phyloP scores from a whole-genome alignment of 1,140 invertebrate genomes.

The Solen grandis region DNA sequence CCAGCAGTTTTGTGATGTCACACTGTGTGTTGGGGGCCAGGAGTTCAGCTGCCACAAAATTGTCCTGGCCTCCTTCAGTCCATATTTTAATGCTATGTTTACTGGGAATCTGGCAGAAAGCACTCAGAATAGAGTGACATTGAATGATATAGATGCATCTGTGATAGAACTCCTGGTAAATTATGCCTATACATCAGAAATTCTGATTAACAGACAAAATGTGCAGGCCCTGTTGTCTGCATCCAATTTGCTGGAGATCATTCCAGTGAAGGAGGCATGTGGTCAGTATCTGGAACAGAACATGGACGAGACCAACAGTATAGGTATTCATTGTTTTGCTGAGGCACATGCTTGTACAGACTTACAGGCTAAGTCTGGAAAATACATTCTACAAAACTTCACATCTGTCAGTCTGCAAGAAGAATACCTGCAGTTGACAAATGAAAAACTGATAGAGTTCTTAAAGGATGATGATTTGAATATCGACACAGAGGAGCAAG shows the following conservation, averaged over 20 bases:
- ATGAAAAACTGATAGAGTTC: slow-evolving; percentile 82
- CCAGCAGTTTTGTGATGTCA: slow-evolving; percentile 81
- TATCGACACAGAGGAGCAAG: slow-evolving; percentile 83
- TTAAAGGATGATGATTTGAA: slow-evolving; percentile 82
- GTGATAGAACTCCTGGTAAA: slow-evolving; percentile 82
- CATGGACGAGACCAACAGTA: slow-evolving; percentile 83
- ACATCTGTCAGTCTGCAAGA: slow-evolving; percentile 78
- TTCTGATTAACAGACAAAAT: slow-evolving; percentile 82
- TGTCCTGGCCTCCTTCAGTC: slow-evolving; percentile 81
- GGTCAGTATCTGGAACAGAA: slow-evolving; percentile 83
- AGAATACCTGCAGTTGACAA: slow-evolving; percentile 81
- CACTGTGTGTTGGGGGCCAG: slow-evolving; percentile 78
- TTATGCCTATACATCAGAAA: slow-evolving; percentile 83
- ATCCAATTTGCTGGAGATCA: slow-evolving; percentile 83
- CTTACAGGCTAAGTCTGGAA: slow-evolving; percentile 81
- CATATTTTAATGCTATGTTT: slow-evolving; percentile 83
- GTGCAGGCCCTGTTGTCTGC: slow-evolving; percentile 83
- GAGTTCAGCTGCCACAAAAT: slow-evolving; percentile 81
- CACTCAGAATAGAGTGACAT: slow-evolving; percentile 79
- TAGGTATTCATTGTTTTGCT: slow-evolving; percentile 84
- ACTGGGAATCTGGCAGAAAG: slow-evolving; percentile 80
- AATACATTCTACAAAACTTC: slow-evolving; percentile 77
- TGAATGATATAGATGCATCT: slow-evolving; percentile 82
- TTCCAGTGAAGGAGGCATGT: slow-evolving; percentile 83
- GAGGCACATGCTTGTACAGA: slow-evolving; percentile 83